Base-by-base conservation (phyloP, 1,140 invertebrate genomes). In the Coenobita brevimanus region DNA sequence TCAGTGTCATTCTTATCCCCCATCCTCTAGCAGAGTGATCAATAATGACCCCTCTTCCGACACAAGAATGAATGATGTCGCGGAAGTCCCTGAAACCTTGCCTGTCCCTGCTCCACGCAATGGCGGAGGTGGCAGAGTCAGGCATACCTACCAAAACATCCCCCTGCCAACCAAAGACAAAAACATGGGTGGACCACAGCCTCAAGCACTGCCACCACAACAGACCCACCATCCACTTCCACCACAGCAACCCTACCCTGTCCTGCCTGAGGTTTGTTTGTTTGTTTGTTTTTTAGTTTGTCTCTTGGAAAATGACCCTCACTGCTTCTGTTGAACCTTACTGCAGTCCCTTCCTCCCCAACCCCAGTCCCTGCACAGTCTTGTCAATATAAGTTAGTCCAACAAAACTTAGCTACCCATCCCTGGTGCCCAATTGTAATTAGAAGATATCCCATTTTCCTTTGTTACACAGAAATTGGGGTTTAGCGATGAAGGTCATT, bases 101-200 rank as follows among this genome's bases (percentile, higher is more conserved):
- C 89, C 89, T 0, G 71, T 67, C 8, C 89, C 89, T 46, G 89
- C 89, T 38, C 89, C 89, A 27, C 89, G 89, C 1, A 89, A 89
- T 75, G 89, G 82, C 30, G 17, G 38, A 8, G 60, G 64, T 24
- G 54, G 71, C 13, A 85, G 50, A 27, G 36, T 41, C 17, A 80
- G 60, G 41, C 91, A 92, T 80, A 90, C 91, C 33, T 92, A 92
- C 76, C 91, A 92, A 90, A 92, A 92, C 82, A 92, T 92, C 46
- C 92, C 92, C 8, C 90, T 91, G 36, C 91, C 91, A 38, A 89
- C 88, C 90, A 91, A 91, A 89, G 91, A 90, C 57, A 88, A 89
- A 73, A 69, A 27, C 43, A 73, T 41, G 46, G 15, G 15, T 64
- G 54, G 57, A 54, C 67, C 64, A 15, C 78, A 54, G 30, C 62